Base-by-base conservation (phyloP, 1,140 invertebrate genomes). In the Aphelinus atriplicis region DNA sequence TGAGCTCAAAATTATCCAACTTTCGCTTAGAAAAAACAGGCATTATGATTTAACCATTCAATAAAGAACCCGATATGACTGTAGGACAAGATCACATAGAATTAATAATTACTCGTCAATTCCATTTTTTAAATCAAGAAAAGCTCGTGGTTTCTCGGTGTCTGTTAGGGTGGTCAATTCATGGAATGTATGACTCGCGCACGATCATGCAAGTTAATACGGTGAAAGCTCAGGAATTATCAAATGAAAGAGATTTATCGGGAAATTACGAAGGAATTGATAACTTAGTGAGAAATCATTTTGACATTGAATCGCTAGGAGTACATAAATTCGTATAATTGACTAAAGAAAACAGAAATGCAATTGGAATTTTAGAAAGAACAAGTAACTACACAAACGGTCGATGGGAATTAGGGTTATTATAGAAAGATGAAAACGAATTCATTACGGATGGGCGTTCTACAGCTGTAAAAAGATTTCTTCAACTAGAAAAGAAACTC, bases 341-440 rank as follows among this genome's bases (percentile, higher is more conserved):
- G 7, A 60, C 3, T 47, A 50, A 47, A 26, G 26, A 48, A 6
- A 45, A 65, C 10, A 48, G 56, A 55, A 58, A 62, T 3, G 71
- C 62, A 2, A 10, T 57, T 10, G 46, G 65, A 1, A 73, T 73
- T 5, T 57, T 66, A 47, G 53, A 73, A 63, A 57, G n/a, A 1
- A 70, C 62, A 2, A 65, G 61, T 50, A 7, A 5, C 4, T 64
- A 47, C 7, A 10, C 56, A 3, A 56, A 57, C 42, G 53, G 55
- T 7, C 10, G 4, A 3, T 79, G 76, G 76, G 64, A 79, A 60
- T 75, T 77, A 45, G 77, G 78, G 1, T 53, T 79, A 3, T 51
- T 78, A 2, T 78, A 73, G 77, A 75, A 65, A 47, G 43, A 47
- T 1, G 70, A 77, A 10, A 3, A 64, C 1, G 48, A 51, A 9